Base-by-base conservation (phyloP, 2,113 vertebrate species). In the Alces alces region DNA sequence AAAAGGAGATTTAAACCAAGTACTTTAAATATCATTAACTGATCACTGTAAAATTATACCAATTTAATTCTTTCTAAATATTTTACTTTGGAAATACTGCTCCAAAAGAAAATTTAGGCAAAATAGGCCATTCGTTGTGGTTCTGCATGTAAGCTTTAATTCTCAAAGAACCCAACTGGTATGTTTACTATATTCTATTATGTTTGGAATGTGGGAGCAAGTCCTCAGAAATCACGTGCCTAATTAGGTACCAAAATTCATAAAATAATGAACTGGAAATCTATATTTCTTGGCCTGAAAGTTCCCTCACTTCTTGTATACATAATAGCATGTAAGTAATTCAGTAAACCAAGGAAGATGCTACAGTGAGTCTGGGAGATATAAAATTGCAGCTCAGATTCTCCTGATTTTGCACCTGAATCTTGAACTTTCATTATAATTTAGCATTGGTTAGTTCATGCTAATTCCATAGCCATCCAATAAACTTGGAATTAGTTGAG, bases 41-140 rank as follows among this genome's bases (percentile, higher is more conserved):
- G 54, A 94, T 82, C 76, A 86, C n/a, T 95, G 66, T 93, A 95
- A 96, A 91, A 93, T 88, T 92, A 95, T 33, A 66, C 66, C 55
- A 93, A 58, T 21, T 96, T 97, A 91, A 93, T 91, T 78, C 78
- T 94, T 98, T 91, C 54, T 95, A 96, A 97, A 96, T 97, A 97
- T 97, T 96, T 96, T 86, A 93, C 47, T 93, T 93, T 79, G 33
- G 58, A 70, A 93, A 92, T 66, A 55, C 27, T 87, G 17, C 76
- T 95, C 43, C 94, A 95, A 80, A 93, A 93, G 93, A 78, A 93
- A 96, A 97, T 89, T 61, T 61, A 93, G 43, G 61, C 89, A 95
- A 92, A 97, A 84, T 52, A 82, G 96, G 93, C n/a, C 54, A 90
- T 52, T 97, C 55, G n/a, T 43, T 79, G 54, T 83, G 33, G 50